Evolutionary conservation across 2,888 invertebrate genomes (phyloP), one percentile per base, ranked within the genome.

Genomic region (Tipula vernalis): DNA sequence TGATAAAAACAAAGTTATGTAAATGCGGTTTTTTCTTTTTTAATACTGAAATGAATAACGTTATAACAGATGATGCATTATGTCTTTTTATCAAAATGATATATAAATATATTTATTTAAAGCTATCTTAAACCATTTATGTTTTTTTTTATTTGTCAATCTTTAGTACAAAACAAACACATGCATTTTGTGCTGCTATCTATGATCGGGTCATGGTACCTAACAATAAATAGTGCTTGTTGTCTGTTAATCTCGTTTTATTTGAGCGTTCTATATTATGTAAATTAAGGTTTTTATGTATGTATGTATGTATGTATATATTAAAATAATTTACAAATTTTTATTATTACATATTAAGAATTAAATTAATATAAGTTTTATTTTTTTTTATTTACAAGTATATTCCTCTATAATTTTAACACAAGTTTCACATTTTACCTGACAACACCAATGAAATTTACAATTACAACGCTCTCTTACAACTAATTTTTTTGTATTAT

Each of bases 391-490:
- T 94, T 98, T 98, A 94, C 98, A 98, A 88, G 97, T 96, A 90
- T 97, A 95, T 87, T 95, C 93, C 90, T 98, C 96, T 87, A 95
- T 93, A 90, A 93, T 94, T 89, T 93, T 93, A 89, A 95, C 94
- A 92, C 98, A 98, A 86, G 95, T 96, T 92, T 97, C 96, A 92
- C 98, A 98, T 90, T 96, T 95, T 88, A 98, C 98, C 90, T 95
- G 95, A 92, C 98, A 98, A 93, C 98, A 99, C 98, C 98, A 98
- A 91, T 97, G 96, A 92, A 98, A 98, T 91, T 96, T 96, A 93
- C 98, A 98, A 90, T 97, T 95, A 91, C 98, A 98, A 88, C 98
- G 94, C 90, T 96, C 96, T 88, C 94, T 94, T 87, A 95, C 92
- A 83, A 94, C 94, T 87, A 95, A 94, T 90, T 96, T 96, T 90